Conservation (phyloP, 2,113 vertebrate genomes). For the Rafetus swinhoei region DNA sequence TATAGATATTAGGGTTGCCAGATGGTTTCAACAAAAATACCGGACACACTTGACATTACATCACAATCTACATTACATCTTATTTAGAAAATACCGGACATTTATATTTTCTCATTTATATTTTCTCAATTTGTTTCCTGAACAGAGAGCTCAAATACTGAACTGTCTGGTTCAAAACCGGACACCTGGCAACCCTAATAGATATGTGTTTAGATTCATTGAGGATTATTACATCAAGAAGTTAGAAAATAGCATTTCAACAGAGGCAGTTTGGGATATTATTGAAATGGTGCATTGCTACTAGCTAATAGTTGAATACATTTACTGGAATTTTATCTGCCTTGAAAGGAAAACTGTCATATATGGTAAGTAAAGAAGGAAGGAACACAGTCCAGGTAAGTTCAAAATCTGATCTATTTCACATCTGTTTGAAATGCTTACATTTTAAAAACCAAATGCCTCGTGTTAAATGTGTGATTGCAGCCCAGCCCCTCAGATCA, state of each 20-base stretch:
- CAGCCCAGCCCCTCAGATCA: rapidly evolving
- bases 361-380: not conserved
- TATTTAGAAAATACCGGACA: too few species aligned
- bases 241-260: rapidly evolving
- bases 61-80: too few species aligned
- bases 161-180: too few species aligned
- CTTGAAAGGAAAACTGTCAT: rapidly evolving
- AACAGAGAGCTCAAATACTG: too few species aligned
- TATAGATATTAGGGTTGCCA: not conserved
- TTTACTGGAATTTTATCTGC: rapidly evolving
- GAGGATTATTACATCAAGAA: rapidly evolving
- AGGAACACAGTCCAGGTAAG: not conserved
- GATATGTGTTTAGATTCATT: not conserved
- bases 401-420: rapidly evolving
- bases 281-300: rapidly evolving
- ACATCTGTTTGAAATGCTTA: rapidly evolving
- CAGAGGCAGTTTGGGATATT: rapidly evolving
- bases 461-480: not conserved
- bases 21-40: too few species aligned
- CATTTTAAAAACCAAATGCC: not conserved
- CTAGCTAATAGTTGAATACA: not conserved
- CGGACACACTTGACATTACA: too few species aligned
- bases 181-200: too few species aligned
- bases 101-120: too few species aligned
- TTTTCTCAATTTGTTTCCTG: too few species aligned